A percentile compares a stretch with the other conserved stretches of the same genome.
Conservation (phyloP, 92 coral and sea anemone genomes). For the Umimayanthus chanpuru region DNA sequence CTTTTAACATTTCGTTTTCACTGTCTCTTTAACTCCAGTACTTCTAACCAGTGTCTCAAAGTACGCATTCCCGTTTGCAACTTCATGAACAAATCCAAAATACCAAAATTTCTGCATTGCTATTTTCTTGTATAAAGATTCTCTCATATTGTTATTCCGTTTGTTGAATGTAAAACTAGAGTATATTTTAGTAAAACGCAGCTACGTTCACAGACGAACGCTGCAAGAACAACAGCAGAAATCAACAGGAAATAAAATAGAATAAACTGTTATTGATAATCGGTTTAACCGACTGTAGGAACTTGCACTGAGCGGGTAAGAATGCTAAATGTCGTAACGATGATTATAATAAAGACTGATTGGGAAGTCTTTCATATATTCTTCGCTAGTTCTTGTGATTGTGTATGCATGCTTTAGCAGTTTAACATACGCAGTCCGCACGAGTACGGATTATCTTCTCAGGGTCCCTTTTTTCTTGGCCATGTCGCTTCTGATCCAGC, state of each 20-base stretch:
- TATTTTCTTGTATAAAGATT: not conserved
- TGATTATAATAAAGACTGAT: conserved; percentile 13
- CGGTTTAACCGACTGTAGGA: no score
- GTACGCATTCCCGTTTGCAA: conserved; percentile 26
- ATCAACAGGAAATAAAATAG: conserved; percentile 11
- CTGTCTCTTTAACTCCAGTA: no score
- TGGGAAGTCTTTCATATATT: not conserved
- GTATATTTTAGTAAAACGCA: conserved; percentile 4
- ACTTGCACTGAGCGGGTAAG: no score
- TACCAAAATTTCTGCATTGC: conserved; percentile 29
- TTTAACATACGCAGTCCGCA: not conserved
- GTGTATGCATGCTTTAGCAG: not conserved
- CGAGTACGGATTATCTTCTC: not conserved
- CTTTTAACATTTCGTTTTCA: no score
- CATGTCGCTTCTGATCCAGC: not conserved
- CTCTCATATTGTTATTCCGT: not conserved
- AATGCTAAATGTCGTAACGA: not conserved
- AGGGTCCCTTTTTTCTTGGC: not conserved
- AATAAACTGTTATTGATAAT: not conserved
- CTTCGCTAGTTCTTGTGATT: not conserved
- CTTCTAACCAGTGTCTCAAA: conserved; percentile 14
- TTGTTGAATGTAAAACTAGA: conserved; percentile 14
- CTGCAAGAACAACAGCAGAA: conserved; percentile 1
- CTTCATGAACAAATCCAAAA: conserved; percentile 21
- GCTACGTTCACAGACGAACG: conserved; percentile 1